Evolutionary conservation across 2,888 invertebrate species (phyloP).

Genomic region (Netelia virgata): DNA sequence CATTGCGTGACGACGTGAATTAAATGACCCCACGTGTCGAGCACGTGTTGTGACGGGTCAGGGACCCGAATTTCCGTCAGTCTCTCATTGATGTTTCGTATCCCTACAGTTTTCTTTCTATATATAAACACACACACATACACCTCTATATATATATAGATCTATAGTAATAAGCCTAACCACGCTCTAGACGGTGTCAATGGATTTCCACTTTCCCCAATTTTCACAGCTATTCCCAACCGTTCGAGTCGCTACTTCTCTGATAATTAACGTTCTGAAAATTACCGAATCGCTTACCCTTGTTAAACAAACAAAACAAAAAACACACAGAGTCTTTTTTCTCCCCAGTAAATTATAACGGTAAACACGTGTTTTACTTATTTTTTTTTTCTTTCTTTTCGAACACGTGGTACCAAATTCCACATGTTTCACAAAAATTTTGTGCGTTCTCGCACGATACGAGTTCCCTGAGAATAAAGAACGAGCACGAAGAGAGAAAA

Average conservation of each 20-base stretch:
- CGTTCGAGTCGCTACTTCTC: background rate
- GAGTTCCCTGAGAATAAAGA: constrained; percentile 36
- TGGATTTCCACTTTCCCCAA: constrained; percentile 1
- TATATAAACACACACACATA: background rate
- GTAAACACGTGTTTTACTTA: background rate
- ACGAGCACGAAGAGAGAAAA: background rate
- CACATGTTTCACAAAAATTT: background rate
- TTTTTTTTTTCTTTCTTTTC: background rate
- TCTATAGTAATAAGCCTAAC: too few relatives aligned
- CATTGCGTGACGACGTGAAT: constrained; percentile 77
- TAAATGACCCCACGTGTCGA: constrained; percentile 76
- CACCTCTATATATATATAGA: too few relatives aligned
- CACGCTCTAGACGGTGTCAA: background rate
- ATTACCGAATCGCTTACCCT: background rate
- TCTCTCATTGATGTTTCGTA: constrained; percentile 39
- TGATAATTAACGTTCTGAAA: constrained; percentile 5
- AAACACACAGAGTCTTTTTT: background rate
- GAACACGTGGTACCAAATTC: background rate
- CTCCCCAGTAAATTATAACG: background rate
- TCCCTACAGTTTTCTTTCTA: constrained; percentile 17
- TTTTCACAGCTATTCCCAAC: background rate
- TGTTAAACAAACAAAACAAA: background rate
- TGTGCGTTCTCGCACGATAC: too few relatives aligned
- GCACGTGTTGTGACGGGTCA: constrained; percentile 77
- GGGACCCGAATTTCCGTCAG: constrained; percentile 71